phyloP scores from a whole-genome alignment of 2,797 vertebrate species.

The Rallus crepitans region DNA sequence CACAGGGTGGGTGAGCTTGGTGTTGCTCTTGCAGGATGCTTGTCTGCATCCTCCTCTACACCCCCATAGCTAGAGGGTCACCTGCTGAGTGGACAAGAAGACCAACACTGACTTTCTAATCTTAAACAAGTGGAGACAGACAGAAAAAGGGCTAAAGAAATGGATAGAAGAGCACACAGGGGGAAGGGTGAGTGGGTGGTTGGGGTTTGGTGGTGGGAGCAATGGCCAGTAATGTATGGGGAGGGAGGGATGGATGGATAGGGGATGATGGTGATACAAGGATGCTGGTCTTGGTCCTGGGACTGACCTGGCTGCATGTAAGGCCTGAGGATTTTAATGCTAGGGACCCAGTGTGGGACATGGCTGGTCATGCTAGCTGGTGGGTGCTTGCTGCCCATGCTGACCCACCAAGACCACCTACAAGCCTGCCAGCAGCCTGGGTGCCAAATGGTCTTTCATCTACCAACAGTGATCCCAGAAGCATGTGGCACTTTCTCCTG shows the following conservation, averaged over 20 bases:
- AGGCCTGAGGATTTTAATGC: background rate
- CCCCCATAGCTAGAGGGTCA: background rate
- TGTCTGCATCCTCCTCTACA: background rate
- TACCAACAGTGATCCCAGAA: background rate
- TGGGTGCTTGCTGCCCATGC: background rate
- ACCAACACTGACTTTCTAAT: background rate
- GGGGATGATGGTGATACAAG: background rate
- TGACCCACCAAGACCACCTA: background rate
- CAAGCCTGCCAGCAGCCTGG: background rate
- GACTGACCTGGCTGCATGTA: background rate
- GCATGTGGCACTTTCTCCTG: background rate
- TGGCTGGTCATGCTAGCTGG: background rate
- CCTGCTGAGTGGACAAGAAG: background rate
- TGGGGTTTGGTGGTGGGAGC: background rate
- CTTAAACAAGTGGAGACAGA: background rate
- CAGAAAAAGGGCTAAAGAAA: background rate
- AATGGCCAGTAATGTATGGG: too few species aligned
- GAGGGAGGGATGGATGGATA: too few species aligned
- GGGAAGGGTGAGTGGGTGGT: background rate
- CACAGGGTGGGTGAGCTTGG: background rate
- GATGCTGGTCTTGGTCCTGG: background rate
- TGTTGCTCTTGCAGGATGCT: background rate
- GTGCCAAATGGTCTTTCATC: background rate
- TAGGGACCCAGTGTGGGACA: background rate
- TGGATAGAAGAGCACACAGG: rapidly evolving